phyloP scores from a whole-genome alignment of 2,888 invertebrate genomes.

The Cenopis cana region DNA sequence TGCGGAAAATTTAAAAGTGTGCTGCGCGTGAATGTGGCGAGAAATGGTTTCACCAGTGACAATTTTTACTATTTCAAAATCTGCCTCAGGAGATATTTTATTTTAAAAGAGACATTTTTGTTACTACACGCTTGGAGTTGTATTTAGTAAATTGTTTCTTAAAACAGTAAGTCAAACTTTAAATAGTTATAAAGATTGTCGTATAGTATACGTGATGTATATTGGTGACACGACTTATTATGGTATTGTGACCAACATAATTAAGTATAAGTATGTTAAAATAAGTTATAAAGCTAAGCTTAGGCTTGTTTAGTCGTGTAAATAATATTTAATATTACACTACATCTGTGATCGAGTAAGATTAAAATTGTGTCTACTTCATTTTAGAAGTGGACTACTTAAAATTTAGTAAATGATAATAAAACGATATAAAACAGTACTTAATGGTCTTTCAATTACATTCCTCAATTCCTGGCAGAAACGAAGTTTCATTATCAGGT shows the following conservation, averaged over 20 bases:
- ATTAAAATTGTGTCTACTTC: conserved; percentile 49
- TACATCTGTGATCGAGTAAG: conserved; percentile 52
- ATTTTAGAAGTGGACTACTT: conserved; percentile 51
- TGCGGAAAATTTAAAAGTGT: background rate
- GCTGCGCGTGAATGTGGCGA: background rate
- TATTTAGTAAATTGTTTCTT: background rate
- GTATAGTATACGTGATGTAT: background rate
- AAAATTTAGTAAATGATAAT: conserved; percentile 41
- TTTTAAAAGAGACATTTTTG: background rate
- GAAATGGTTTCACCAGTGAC: background rate
- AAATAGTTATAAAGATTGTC: background rate
- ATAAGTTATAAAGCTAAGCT: conserved; percentile 16
- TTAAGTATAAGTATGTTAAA: conserved; percentile 17
- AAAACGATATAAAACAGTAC: conserved; percentile 7
- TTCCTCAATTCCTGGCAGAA: background rate
- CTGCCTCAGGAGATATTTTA: background rate
- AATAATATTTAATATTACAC: conserved; percentile 26
- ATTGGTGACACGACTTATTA: background rate
- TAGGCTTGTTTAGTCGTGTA: conserved; percentile 30
- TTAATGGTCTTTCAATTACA: background rate
- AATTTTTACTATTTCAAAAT: background rate
- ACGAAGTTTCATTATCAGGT: too few relatives aligned
- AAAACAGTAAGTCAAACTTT: background rate
- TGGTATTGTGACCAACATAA: background rate
- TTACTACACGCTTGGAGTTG: background rate